Percentiles rank a stretch among this genome's conserved stretches.
Evolutionary conservation across 1,140 invertebrate species (phyloP).

Genomic region (Listronotus bonariensis): DNA sequence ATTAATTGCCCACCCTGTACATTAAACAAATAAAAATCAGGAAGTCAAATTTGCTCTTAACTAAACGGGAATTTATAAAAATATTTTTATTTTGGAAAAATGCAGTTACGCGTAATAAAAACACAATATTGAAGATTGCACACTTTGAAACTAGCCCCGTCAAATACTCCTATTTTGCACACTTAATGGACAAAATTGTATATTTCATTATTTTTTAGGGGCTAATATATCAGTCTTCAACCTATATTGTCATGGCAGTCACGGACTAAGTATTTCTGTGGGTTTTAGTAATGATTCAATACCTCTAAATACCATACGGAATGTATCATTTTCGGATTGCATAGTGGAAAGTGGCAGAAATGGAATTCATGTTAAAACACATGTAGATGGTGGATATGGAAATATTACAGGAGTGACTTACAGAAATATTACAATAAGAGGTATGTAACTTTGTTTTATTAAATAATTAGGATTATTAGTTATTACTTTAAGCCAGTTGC

Average conservation of each 20-base stretch:
- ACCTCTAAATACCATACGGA: conserved; percentile 18
- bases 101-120: background rate
- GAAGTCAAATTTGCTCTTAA: too few relatives aligned
- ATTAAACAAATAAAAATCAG: too few relatives aligned
- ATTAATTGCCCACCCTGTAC: too few relatives aligned
- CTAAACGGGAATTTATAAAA: too few relatives aligned
- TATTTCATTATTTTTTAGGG: conserved; percentile 12
- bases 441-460: background rate
- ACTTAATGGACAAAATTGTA: background rate
- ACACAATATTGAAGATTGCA: background rate
- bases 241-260: conserved; percentile 22
- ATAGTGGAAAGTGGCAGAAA: conserved; percentile 12
- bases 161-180: background rate
- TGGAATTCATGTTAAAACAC: conserved; percentile 28
- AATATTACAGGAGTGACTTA: conserved; percentile 24
- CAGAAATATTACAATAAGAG: conserved; percentile 22
- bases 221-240: conserved; percentile 18
- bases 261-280: conserved; percentile 29
- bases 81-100: too few relatives aligned
- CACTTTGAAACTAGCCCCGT: too few relatives aligned
- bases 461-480: too few relatives aligned
- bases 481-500: too few relatives aligned
- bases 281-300: conserved; percentile 30
- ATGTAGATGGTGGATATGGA: conserved; percentile 23
- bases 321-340: conserved; percentile 18